phyloP scores from a whole-genome alignment of 2,113 vertebrate species.

The Nyctibius bracteatus region DNA sequence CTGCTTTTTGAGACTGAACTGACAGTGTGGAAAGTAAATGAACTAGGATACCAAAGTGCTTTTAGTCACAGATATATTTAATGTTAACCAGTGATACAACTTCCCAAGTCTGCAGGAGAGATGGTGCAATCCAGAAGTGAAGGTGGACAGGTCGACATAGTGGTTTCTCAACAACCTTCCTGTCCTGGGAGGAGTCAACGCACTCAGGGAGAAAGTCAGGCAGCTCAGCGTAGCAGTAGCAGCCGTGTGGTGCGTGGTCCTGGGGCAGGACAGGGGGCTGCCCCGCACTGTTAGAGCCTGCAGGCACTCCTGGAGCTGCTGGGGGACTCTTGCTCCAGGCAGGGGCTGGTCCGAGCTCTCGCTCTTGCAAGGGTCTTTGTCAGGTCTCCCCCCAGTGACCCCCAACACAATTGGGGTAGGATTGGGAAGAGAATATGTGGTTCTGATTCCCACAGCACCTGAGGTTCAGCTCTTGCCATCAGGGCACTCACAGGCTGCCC shows the following conservation, averaged over 20 bases:
- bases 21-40: background rate
- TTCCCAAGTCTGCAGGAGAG: background rate
- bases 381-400: background rate
- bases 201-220: background rate
- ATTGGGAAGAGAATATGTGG: background rate
- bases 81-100: background rate
- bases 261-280: background rate
- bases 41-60: background rate
- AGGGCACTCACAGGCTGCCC: background rate
- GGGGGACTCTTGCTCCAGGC: background rate
- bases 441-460: background rate
- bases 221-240: background rate
- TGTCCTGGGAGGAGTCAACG: background rate
- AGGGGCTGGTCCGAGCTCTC: background rate
- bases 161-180: background rate
- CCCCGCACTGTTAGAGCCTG: background rate
- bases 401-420: background rate
- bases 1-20: background rate
- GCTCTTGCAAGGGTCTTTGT: rapidly evolving
- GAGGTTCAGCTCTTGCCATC: background rate
- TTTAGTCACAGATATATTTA: background rate
- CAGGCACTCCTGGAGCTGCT: background rate
- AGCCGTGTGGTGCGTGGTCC: background rate
- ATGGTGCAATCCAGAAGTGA: background rate
- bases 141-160: rapidly evolving